Conservation (phyloP, 2,888 invertebrate genomes). For the Mythimna albipuncta region DNA sequence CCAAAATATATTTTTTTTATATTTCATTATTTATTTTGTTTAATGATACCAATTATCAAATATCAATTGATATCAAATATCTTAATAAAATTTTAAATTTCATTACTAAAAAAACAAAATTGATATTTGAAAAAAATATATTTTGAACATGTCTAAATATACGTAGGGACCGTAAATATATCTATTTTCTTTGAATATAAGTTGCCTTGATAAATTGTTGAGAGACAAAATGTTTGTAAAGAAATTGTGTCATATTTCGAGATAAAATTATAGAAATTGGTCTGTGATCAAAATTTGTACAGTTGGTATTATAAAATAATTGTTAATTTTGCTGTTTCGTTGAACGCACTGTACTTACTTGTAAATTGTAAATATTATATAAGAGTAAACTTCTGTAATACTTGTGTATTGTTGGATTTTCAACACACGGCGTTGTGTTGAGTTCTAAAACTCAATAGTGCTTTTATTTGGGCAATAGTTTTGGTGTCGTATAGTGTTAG, state of each 20-base stretch:
- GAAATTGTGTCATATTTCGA: constrained; percentile 40
- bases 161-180: not conserved
- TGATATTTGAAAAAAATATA: too few species aligned
- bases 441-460: not conserved
- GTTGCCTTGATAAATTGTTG: constrained; percentile 8
- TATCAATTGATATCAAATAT: too few species aligned
- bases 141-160: too few species aligned
- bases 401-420: not conserved
- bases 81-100: too few species aligned
- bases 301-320: constrained; percentile 46
- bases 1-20: too few species aligned
- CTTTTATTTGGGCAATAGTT: not conserved
- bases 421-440: not conserved
- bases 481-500: not conserved
- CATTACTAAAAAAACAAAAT: too few species aligned
- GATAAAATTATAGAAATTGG: constrained; percentile 52
- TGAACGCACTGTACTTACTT: constrained; percentile 60
- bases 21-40: too few species aligned
- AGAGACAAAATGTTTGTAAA: not conserved
- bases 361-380: constrained; percentile 63
- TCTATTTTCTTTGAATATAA: constrained; percentile 1
- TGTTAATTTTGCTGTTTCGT: constrained; percentile 50
- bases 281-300: constrained; percentile 74
- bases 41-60: too few species aligned
- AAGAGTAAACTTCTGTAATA: constrained; percentile 15